phyloP scores from a whole-genome alignment of 2,888 invertebrate species.

The Halictus quadricinctus region DNA sequence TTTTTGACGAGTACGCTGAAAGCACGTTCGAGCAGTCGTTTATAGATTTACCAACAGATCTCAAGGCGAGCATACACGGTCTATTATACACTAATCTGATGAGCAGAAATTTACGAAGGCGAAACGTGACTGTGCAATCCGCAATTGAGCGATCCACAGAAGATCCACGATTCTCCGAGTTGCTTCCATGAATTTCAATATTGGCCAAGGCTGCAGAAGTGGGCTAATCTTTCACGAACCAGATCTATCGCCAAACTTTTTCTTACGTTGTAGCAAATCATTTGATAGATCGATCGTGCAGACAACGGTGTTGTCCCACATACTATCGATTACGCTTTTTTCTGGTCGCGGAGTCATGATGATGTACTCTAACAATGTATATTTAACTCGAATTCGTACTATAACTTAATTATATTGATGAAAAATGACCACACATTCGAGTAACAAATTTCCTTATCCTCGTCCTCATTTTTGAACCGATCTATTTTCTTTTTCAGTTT shows the following conservation, averaged over 20 bases:
- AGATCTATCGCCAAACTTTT: background rate
- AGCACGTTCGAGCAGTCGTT: background rate
- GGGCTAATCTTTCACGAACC: background rate
- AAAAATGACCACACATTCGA: background rate
- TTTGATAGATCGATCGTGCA: background rate
- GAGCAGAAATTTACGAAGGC: background rate
- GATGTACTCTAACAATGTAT: background rate
- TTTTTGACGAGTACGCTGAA: background rate
- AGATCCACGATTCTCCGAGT: background rate
- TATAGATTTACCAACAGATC: background rate
- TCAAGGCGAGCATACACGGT: background rate
- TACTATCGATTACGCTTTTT: constrained; percentile 31
- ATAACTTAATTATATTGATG: background rate
- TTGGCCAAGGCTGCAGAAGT: constrained; percentile 17
- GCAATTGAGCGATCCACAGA: constrained; percentile 2
- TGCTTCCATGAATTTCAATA: constrained; percentile 7
- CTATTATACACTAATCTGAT: background rate
- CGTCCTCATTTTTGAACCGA: background rate
- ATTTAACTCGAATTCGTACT: too few species aligned
- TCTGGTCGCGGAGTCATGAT: background rate
- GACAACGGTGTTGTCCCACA: constrained; percentile 5
- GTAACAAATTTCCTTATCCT: too few species aligned
- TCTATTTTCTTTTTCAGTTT: background rate
- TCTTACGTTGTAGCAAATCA: constrained; percentile 4
- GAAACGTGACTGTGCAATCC: background rate